Evolutionary conservation across 2,888 invertebrate genomes (phyloP).

Genomic region (Kuschelorhynchus macadamiae): DNA sequence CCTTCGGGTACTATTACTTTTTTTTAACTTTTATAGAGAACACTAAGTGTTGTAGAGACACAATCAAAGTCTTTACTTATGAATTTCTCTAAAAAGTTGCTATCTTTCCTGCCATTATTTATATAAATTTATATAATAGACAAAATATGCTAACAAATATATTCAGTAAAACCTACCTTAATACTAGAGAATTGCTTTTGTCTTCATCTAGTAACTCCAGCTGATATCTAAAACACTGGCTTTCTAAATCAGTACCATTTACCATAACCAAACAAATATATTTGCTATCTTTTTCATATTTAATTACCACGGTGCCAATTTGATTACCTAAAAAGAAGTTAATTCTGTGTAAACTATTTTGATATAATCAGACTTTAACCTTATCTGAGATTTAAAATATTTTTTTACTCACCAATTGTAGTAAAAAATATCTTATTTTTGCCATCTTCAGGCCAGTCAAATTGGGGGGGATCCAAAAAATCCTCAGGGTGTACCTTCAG

Average conservation of each 20-base stretch:
- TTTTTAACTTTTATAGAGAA: no score
- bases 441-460: constrained; percentile 41
- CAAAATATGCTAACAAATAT: no score
- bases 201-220: constrained; percentile 51
- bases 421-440: constrained; percentile 49
- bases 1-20: no score
- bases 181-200: constrained; percentile 52
- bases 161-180: constrained; percentile 39
- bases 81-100: no score
- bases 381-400: background rate
- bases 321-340: constrained; percentile 31
- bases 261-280: constrained; percentile 50
- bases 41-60: no score
- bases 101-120: no score
- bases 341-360: constrained; percentile 6
- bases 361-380: no score
- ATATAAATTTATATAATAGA: no score
- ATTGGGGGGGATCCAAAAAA: constrained; percentile 44
- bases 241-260: constrained; percentile 51
- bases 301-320: constrained; percentile 46
- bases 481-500: constrained; percentile 48
- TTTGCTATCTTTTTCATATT: constrained; percentile 39
- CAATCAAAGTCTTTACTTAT: no score
- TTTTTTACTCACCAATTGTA: constrained; percentile 23
- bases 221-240: constrained; percentile 54